Base-by-base conservation (phyloP, 2,888 invertebrate genomes). In the Drosophila colorata region DNA sequence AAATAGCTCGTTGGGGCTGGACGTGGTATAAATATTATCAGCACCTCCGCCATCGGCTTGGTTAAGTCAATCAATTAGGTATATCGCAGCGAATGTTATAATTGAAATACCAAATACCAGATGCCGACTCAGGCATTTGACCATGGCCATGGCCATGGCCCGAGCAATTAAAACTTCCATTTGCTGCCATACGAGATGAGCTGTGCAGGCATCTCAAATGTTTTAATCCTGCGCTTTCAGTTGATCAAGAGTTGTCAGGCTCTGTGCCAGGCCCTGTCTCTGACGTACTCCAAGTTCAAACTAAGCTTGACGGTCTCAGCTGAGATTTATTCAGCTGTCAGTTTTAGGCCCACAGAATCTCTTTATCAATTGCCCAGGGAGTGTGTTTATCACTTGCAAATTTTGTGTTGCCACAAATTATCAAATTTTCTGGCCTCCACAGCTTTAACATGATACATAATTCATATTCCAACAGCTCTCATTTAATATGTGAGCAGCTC, bases 51-150 rank as follows among this genome's bases (percentile, higher is more conserved):
- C 60, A 53, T 35, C 57, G 31, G 43, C 40, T 23, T 41, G 53
- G 41, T 52, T 52, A 49, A 74, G 69, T 83, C 86, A 86, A 87
- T 86, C 85, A 86, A 86, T 86, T 84, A 87, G 74, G 74, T 77
- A 74, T 70, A 78, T 78, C 79, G 73, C 72, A 55, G 64, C 60
- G 70, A 63, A 71, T 78, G 67, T 57, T 79, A 74, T 76, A 87
- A 85, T 85, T 80, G 87, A 76, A 82, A 84, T 83, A 71, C 81
- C 82, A 70, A 69, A 70, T 35, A 11, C 47, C 61, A 48, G 11
- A 40, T 46, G 13, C 47, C 41, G 46, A 58, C 31, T 48, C 59
- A 13, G 38, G 44, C 28, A 59, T 43, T 25, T 41, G 69, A 47
- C 55, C 75, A 64, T 70, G 65, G 33, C 53, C 73, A 58, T 58